These are phyloP conservation scores for Zoanthus gigantus DNA, from an alignment of 92 coral and sea anemone genomes.

Conservation along the genomic window DNA sequence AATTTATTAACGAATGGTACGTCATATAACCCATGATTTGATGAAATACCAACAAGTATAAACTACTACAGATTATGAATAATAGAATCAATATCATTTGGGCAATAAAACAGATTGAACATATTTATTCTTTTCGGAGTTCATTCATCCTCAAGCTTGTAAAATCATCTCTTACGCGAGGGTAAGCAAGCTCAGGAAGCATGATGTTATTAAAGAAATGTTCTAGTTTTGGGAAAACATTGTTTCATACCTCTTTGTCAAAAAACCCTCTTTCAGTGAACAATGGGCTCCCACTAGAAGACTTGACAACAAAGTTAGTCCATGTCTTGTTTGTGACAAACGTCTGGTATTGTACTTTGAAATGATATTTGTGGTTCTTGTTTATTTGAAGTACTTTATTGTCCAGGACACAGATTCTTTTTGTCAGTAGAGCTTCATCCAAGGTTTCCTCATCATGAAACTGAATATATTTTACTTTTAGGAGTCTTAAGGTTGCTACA, in stretches of 20 bases:
- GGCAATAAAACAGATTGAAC: background rate
- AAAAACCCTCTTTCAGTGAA: no score
- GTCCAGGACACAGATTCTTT: no score
- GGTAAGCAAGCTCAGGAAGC: slow-evolving; percentile 51
- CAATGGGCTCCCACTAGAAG: no score
- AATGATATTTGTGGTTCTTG: no score
- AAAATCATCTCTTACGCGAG: slow-evolving; percentile 45
- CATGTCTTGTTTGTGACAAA: no score
- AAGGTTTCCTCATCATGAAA: no score
- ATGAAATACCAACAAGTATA: slow-evolving; percentile 7
- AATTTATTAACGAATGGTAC: slow-evolving; percentile 6
- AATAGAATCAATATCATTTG: background rate
- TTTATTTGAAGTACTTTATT: no score
- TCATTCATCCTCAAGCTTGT: slow-evolving; percentile 4
- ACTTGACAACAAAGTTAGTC: no score
- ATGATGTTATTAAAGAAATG: slow-evolving; percentile 38
- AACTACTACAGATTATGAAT: slow-evolving; percentile 11
- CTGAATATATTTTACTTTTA: no score
- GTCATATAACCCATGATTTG: slow-evolving; percentile 3
- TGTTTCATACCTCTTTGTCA: background rate
- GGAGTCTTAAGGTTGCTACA: no score
- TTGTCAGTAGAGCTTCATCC: no score
- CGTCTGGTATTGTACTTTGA: no score
- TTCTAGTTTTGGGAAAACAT: slow-evolving; percentile 36
- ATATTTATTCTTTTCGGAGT: slow-evolving; percentile 15